Conservation (phyloP, 2,113 vertebrate species). For the Percina caprodes region DNA sequence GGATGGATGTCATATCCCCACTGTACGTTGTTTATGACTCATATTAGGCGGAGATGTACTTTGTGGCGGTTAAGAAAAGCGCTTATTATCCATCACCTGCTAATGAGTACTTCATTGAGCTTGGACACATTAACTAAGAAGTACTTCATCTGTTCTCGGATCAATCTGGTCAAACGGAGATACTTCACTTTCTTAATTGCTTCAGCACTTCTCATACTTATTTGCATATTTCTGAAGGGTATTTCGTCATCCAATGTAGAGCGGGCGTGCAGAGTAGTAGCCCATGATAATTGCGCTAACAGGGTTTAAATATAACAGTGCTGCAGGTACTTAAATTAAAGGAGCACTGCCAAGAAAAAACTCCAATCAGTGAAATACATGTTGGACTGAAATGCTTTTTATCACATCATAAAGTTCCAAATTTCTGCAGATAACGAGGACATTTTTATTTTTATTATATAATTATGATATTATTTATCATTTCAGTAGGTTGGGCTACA, state of each 20-base stretch:
- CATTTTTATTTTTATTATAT: neutral
- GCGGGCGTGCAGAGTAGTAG: neutral
- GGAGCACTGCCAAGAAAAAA: constrained; percentile 23
- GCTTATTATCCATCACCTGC: constrained; percentile 56
- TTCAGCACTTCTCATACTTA: constrained; percentile 29
- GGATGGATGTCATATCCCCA: constrained; percentile 49
- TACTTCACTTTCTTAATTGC: constrained; percentile 43
- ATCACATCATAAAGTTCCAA: constrained; percentile 9
- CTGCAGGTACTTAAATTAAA: constrained; percentile 32
- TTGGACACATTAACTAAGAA: constrained; percentile 50
- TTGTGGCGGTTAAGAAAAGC: constrained; percentile 35
- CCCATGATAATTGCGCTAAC: constrained; percentile 20
- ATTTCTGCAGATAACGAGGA: neutral
- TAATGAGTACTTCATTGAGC: constrained; percentile 57
- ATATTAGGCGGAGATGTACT: constrained; percentile 29
- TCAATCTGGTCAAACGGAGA: constrained; percentile 29
- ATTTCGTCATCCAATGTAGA: constrained; percentile 7
- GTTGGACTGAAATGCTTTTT: neutral
- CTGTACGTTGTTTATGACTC: constrained; percentile 56
- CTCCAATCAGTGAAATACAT: constrained; percentile 23
- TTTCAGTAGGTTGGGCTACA: constrained; percentile 6
- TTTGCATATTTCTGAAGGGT: constrained; percentile 59
- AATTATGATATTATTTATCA: too few relatives aligned
- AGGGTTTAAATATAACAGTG: constrained; percentile 28
- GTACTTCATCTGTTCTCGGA: constrained; percentile 28